Base-by-base conservation (phyloP, 2,797 vertebrate genomes). In the Salmo trutta region DNA sequence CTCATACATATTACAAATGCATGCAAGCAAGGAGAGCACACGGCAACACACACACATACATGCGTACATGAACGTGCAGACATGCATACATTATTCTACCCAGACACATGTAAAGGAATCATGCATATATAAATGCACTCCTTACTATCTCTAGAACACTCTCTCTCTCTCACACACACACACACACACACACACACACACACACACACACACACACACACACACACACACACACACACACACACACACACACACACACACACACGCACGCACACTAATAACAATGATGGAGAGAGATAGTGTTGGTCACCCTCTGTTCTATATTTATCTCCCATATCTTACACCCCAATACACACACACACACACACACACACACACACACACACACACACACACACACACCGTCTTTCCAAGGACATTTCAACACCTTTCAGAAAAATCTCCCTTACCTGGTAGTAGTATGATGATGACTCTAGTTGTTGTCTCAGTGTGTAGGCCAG, bases 61-160 rank as follows among this genome's bases (percentile, higher is more conserved):
- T 33, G 31, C 31, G 0, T 33, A 33, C 31, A 29, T 2, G 27
- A 29, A 29, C 27, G 27, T 29, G 27, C 27, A 29, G 27, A 29
- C 74, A 53, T 31, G 12, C 41, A 67, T 24, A 24, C 64, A 56
- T 19, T n/a, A 19, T 56, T 56, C 1, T 56, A 19, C 54, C 54
- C 17, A 56, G 54, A 56, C 17, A 19, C 54, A 56, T 3, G 3
- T n/a, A 56, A 19, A 68, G 41, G 65, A n/a, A 79, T 85, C 80
- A 76, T 79, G 73, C 74, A 85, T 81, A 82, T 67, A 29, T 29
- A 29, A 29, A 29, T 29, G 27, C 27, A 29, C 27, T 29, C 1
- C 27, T 29, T 29, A 29, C 27, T 29, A 29, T 29, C 27, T 29
- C 27, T 29, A 2, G 27, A 29, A 29, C 27, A 29, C 27, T 29